Percentiles rank a stretch among this genome's conserved stretches.
Evolutionary conservation across 1,140 invertebrate species (phyloP).

Genomic region (Diachasma alloeum): DNA sequence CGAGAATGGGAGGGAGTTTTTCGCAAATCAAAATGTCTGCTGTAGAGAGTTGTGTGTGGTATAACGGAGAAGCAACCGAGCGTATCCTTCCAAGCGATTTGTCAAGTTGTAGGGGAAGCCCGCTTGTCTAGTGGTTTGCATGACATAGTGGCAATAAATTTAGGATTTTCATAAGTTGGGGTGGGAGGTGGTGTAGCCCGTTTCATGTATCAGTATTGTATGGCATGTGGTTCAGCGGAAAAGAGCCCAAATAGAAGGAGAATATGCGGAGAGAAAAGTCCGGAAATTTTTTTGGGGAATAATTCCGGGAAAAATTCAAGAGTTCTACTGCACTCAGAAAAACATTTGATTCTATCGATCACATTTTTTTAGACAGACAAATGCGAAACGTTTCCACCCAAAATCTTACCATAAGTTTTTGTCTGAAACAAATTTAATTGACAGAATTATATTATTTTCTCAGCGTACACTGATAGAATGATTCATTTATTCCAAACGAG

Average conservation of each 20-base stretch:
- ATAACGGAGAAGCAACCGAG: slow-evolving; percentile 39
- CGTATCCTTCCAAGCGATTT: slow-evolving; percentile 53
- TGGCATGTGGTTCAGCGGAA: not conserved
- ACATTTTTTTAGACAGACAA: no score
- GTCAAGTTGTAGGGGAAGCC: slow-evolving; percentile 40
- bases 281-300: no score
- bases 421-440: no score
- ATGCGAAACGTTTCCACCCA: no score
- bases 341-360: no score
- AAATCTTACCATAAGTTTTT: no score
- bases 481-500: no score
- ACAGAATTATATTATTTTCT: no score
- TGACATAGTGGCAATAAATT: slow-evolving; percentile 43
- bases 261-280: not conserved
- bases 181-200: not conserved
- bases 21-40: slow-evolving; percentile 18
- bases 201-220: not conserved
- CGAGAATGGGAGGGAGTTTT: not conserved
- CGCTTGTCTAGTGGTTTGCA: slow-evolving; percentile 34
- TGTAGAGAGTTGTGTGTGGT: slow-evolving; percentile 2
- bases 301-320: no score
- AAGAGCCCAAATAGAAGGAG: not conserved
- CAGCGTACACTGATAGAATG: no score
- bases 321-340: no score
- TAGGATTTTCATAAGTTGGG: slow-evolving; percentile 52